phyloP scores from a whole-genome alignment of 2,797 vertebrate genomes.

The Rhynchonycteris naso region DNA sequence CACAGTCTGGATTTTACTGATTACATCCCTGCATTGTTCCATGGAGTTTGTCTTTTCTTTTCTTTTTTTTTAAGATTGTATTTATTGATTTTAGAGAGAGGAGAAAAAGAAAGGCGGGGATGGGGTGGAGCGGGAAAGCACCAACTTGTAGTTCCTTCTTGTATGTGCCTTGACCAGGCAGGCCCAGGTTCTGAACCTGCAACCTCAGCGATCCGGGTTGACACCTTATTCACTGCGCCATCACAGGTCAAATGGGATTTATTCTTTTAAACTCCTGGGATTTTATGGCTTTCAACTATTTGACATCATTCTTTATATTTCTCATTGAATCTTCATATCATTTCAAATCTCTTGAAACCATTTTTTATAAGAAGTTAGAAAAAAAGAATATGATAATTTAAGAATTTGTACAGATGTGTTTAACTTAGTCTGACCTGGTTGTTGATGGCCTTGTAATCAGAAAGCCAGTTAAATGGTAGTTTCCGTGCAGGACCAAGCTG shows the following conservation, averaged over 20 bases:
- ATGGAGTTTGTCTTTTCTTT: background rate
- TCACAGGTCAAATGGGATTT: background rate
- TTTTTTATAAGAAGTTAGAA: slow-evolving; percentile 17
- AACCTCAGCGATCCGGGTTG: too few relatives aligned
- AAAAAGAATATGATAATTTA: background rate
- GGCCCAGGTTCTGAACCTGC: too few relatives aligned
- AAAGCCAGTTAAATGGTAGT: background rate
- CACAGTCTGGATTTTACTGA: background rate
- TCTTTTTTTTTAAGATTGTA: too few relatives aligned
- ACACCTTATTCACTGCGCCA: too few relatives aligned
- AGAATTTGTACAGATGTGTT: background rate
- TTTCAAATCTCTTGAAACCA: background rate
- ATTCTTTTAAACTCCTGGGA: background rate
- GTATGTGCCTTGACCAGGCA: too few relatives aligned
- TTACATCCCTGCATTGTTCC: background rate
- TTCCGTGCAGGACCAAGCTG: background rate
- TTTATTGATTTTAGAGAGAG: too few relatives aligned
- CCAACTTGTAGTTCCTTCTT: too few relatives aligned
- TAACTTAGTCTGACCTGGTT: background rate
- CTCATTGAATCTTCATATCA: background rate
- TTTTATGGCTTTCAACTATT: background rate
- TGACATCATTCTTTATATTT: background rate
- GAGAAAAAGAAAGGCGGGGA: too few relatives aligned
- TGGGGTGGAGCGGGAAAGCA: too few relatives aligned
- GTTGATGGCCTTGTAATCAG: background rate